Conservation (phyloP, 2,888 invertebrate genomes). For the Drosophila fungiperda region DNA sequence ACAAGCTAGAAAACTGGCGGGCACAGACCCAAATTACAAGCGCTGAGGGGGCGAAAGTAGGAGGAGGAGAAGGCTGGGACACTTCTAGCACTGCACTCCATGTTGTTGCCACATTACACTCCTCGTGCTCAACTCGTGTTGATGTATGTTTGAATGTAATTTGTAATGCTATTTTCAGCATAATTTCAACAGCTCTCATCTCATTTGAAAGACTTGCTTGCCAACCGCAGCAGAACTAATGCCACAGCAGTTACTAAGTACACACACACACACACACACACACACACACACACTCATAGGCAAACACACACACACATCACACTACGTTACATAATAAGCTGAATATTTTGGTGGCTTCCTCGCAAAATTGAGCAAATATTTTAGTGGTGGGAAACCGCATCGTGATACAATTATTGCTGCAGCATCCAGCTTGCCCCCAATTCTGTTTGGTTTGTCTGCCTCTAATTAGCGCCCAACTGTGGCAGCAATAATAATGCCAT, state of each 20-base stretch:
- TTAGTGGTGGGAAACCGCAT: constrained; percentile 38
- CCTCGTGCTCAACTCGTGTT: background rate
- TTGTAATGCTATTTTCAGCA: constrained; percentile 46
- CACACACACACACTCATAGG: constrained; percentile 1
- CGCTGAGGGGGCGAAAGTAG: background rate
- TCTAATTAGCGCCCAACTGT: constrained; percentile 55
- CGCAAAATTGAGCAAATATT: constrained; percentile 59
- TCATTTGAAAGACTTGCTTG: constrained; percentile 52
- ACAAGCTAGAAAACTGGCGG: constrained; percentile 37
- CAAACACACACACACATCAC: constrained; percentile 1
- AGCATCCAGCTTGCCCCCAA: constrained; percentile 5
- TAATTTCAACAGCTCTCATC: constrained; percentile 50
- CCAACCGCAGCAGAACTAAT: constrained; percentile 40
- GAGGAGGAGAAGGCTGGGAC: background rate
- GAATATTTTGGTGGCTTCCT: constrained; percentile 31
- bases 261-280: constrained; percentile 16
- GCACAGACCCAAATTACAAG: constrained; percentile 24
- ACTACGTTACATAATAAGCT: constrained; percentile 2
- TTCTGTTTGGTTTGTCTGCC: background rate
- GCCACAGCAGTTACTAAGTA: constrained; percentile 28
- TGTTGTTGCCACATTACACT: constrained; percentile 1
- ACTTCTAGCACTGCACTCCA: constrained; percentile 4
- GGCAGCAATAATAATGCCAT: constrained; percentile 31
- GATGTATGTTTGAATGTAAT: constrained; percentile 20
- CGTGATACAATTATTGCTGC: constrained; percentile 39